Evolutionary conservation across 1,140 invertebrate genomes (phyloP).

Genomic region (Cydia fagiglandana): DNA sequence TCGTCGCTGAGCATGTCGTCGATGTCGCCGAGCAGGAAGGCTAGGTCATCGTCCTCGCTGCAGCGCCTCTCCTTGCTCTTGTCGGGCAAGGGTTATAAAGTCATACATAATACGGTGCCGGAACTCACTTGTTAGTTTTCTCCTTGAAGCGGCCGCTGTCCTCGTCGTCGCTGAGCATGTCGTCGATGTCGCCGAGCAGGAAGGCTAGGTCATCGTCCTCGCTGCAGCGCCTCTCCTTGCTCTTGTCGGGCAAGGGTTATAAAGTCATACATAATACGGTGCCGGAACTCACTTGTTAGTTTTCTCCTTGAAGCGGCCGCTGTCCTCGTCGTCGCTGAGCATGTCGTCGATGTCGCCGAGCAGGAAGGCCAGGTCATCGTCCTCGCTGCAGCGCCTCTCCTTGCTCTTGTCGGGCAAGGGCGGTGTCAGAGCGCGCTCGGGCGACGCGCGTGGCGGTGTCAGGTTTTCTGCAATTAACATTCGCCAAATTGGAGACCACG

Average conservation of each 20-base stretch:
- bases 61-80: conserved; percentile 32
- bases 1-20: conserved; percentile 69
- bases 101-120: too few relatives aligned
- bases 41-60: conserved; percentile 62
- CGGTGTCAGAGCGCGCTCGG: conserved; percentile 39
- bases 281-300: conserved; percentile 42
- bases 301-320: conserved; percentile 55
- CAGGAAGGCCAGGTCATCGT: conserved; percentile 68
- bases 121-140: conserved; percentile 46
- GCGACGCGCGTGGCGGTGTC: conserved; percentile 42
- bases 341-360: conserved; percentile 70
- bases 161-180: conserved; percentile 67
- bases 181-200: conserved; percentile 69
- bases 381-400: conserved; percentile 40
- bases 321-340: conserved; percentile 66
- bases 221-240: conserved; percentile 35
- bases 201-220: conserved; percentile 66
- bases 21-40: conserved; percentile 68
- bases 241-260: conserved; percentile 36
- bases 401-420: conserved; percentile 38
- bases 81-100: conserved; percentile 33
- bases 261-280: too few relatives aligned
- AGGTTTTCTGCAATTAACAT: conserved; percentile 45
- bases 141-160: conserved; percentile 58
- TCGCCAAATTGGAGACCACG: too few relatives aligned